Evolutionary conservation across 2,797 vertebrate species (phyloP), one percentile per base, ranked within the genome.

Genomic region (Gadopsis bispinosus): DNA sequence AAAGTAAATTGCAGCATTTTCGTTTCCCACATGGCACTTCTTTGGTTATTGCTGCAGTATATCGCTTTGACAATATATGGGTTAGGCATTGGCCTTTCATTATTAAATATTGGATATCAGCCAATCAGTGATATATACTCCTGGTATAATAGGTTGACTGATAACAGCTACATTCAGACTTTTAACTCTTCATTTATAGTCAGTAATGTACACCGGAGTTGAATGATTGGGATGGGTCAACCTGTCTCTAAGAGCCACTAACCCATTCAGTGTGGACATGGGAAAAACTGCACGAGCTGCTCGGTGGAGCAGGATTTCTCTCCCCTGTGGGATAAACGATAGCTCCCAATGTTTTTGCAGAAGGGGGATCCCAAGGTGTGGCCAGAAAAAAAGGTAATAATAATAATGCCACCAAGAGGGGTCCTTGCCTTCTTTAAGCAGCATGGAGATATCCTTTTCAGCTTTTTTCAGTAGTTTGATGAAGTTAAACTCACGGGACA

Each of bases 321-420:
- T 87, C 75, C 79, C 74, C 31, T 61, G 85, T 76, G 87, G 71
- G 79, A 41, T 77, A 84, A 83, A 45, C 2, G 53, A 81, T 79
- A 78, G 53, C 71, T 53, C 61, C 13, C 51, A 45, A 41, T 83
- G 70, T 86, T 85, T 83, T 66, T 58, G 45, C 17, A 69, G 80
- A 65, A 55, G 35, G 51, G 26, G 14, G 64, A 55, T 68, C 73
- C 64, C 16, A 77, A 60, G 81, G 86, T 70, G 84, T 73, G 77
- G 60, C 62, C 63, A 72, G 59, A 58, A 65, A 63, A 71, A 61
- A 59, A 59, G 55, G 60, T 53, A 48, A 67, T 33, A 33, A 61
- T 74, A 56, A 68, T 26, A 66, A n/a, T 66, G 58, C 31, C 20
- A 39, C 8, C 71, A 74, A 58, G 65, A 70, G 0, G 9, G 8